Evolutionary conservation across 1,140 invertebrate species (phyloP).

Genomic region (Drosophila asahinai): DNA sequence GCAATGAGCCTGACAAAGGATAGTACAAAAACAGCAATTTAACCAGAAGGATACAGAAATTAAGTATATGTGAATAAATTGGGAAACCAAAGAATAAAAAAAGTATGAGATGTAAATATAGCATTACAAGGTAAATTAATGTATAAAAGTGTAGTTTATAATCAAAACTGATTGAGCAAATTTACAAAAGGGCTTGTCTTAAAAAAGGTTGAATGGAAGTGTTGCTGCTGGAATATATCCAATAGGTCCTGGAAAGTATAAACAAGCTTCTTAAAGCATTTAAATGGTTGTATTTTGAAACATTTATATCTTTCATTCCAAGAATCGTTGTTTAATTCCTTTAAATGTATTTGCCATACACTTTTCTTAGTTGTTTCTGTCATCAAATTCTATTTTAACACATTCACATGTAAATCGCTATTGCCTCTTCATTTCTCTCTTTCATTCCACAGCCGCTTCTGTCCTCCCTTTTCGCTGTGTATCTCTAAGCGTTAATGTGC

Average conservation of each 20-base stretch:
- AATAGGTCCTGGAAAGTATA: too few species aligned
- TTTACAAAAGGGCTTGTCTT: too few species aligned
- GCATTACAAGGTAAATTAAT: background rate
- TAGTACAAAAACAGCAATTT: background rate
- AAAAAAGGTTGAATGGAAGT: too few species aligned
- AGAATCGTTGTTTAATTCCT: slow-evolving; percentile 52
- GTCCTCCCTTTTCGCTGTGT: slow-evolving; percentile 24
- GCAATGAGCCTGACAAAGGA: slow-evolving; percentile 42
- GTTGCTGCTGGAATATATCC: too few species aligned
- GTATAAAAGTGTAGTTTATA: too few species aligned
- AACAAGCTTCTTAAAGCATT: background rate
- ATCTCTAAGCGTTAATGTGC: slow-evolving; percentile 76
- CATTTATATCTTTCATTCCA: slow-evolving; percentile 1
- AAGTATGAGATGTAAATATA: too few species aligned
- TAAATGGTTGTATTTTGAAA: background rate
- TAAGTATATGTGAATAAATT: slow-evolving; percentile 1
- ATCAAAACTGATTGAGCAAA: background rate
- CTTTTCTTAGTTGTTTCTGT: slow-evolving; percentile 58
- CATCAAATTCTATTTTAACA: slow-evolving; percentile 80
- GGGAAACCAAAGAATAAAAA: background rate
- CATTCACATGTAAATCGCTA: slow-evolving; percentile 77
- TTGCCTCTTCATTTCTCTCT: slow-evolving; percentile 21
- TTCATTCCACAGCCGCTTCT: background rate
- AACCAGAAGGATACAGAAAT: background rate
- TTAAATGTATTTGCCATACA: slow-evolving; percentile 75